These are phyloP conservation scores for Enhydra lutris DNA, from an alignment of 2,113 vertebrate genomes.

Conservation along the genomic window DNA sequence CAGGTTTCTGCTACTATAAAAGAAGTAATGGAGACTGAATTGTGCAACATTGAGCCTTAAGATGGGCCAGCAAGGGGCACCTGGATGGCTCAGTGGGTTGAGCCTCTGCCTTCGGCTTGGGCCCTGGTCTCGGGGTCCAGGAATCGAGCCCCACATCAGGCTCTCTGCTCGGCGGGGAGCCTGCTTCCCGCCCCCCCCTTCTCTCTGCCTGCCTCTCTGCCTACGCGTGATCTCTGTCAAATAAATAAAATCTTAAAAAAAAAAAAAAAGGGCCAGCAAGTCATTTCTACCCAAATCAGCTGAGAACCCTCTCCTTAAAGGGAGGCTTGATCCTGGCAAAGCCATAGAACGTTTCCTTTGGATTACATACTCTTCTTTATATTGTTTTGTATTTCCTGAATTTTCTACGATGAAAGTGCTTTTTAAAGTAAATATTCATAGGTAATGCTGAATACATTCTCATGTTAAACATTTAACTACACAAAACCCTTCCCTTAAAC, in stretches of 20 bases:
- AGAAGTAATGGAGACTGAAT: not conserved
- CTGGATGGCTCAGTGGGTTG: no score
- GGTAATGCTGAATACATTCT: not conserved
- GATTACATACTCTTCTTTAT: not conserved
- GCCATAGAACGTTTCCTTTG: not conserved
- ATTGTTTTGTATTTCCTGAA: not conserved
- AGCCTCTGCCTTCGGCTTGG: no score
- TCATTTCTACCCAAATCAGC: not conserved
- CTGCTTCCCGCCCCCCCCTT: no score
- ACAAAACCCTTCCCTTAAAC: not conserved
- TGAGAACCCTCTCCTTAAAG: not conserved
- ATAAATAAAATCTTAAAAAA: no score
- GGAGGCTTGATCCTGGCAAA: not conserved
- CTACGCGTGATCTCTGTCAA: no score
- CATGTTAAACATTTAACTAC: not conserved
- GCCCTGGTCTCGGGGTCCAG: no score
- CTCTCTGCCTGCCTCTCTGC: no score
- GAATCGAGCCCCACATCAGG: no score
- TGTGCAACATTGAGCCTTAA: not conserved
- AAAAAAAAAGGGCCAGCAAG: not conserved
- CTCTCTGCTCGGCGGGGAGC: no score
- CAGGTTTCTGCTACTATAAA: not conserved
- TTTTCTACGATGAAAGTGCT: not conserved
- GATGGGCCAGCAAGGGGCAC: not conserved
- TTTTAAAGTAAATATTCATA: conserved; percentile 23